phyloP scores from a whole-genome alignment of 2,113 vertebrate species.

The Stegastes partitus region DNA sequence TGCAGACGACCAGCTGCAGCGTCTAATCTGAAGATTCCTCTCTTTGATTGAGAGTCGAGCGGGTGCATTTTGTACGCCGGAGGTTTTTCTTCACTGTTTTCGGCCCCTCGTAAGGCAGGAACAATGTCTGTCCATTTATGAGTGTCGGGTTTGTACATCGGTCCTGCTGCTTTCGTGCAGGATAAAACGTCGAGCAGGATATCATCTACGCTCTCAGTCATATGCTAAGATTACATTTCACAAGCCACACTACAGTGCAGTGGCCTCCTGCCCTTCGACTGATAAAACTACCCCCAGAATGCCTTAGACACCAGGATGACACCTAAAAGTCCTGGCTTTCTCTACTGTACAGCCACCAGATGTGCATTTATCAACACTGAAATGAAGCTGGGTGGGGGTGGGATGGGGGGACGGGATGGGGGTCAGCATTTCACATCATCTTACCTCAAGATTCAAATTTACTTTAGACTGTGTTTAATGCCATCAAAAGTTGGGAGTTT shows the following conservation, averaged over 20 bases:
- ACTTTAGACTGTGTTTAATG: slow-evolving; percentile 49
- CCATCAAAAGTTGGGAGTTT: slow-evolving; percentile 53
- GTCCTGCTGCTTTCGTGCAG: slow-evolving; percentile 31
- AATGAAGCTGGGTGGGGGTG: slow-evolving; percentile 20
- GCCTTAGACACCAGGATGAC: slow-evolving; percentile 74
- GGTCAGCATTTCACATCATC: slow-evolving; percentile 77
- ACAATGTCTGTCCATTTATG: background rate
- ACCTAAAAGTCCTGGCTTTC: slow-evolving; percentile 55
- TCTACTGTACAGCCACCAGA: slow-evolving; percentile 70
- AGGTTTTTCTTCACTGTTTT: slow-evolving; percentile 15
- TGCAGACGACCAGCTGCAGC: slow-evolving; percentile 7
- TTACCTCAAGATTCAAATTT: slow-evolving; percentile 74
- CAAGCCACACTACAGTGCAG: slow-evolving; percentile 54
- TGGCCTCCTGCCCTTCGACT: slow-evolving; percentile 64
- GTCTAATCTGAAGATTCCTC: slow-evolving; percentile 45
- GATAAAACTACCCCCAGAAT: slow-evolving; percentile 70
- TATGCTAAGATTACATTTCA: slow-evolving; percentile 67
- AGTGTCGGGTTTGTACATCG: slow-evolving; percentile 32
- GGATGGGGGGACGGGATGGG: slow-evolving; percentile 34
- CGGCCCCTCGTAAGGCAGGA: slow-evolving; percentile 3
- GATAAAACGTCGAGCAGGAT: slow-evolving; percentile 13
- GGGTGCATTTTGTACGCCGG: slow-evolving; percentile 30
- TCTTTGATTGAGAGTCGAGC: slow-evolving; percentile 50
- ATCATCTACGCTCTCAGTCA: slow-evolving; percentile 19
- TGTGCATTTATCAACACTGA: slow-evolving; percentile 75